phyloP scores from a whole-genome alignment of 2,797 vertebrate species.

The Lateolabrax maculatus region DNA sequence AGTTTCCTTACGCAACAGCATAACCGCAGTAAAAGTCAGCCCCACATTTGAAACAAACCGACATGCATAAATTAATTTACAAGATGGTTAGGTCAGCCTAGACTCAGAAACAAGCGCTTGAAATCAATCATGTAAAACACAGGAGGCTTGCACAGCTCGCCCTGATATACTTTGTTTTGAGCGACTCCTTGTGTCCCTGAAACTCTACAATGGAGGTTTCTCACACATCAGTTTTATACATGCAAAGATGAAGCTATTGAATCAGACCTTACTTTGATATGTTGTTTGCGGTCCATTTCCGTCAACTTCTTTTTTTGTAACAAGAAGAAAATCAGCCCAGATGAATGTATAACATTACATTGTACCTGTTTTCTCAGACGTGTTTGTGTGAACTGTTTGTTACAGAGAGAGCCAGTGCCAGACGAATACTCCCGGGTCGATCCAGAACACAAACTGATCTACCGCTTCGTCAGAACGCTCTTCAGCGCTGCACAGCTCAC shows the following conservation, averaged over 20 bases:
- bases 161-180: too few relatives aligned
- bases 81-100: too few relatives aligned
- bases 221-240: not conserved
- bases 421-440: slow-evolving; percentile 91
- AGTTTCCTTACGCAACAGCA: too few relatives aligned
- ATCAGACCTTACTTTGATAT: not conserved
- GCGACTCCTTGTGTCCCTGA: too few relatives aligned
- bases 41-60: too few relatives aligned
- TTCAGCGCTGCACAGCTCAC: slow-evolving; percentile 97
- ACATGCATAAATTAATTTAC: too few relatives aligned
- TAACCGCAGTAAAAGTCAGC: too few relatives aligned
- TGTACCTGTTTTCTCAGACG: not conserved
- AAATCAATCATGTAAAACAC: too few relatives aligned
- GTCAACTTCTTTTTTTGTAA: too few relatives aligned
- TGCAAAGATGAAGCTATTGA: not conserved
- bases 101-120: too few relatives aligned
- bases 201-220: not conserved
- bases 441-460: slow-evolving; percentile 97
- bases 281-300: not conserved
- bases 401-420: slow-evolving; percentile 93
- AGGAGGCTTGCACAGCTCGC: too few relatives aligned
- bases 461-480: slow-evolving; percentile 95
- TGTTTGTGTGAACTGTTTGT: not conserved
- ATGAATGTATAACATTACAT: not conserved
- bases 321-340: not conserved